A percentile compares a stretch with the other conserved stretches of the same genome.
These are phyloP conservation scores for Crepidodera aurea DNA, from an alignment of 2,888 invertebrate genomes.

Conservation along the genomic window DNA sequence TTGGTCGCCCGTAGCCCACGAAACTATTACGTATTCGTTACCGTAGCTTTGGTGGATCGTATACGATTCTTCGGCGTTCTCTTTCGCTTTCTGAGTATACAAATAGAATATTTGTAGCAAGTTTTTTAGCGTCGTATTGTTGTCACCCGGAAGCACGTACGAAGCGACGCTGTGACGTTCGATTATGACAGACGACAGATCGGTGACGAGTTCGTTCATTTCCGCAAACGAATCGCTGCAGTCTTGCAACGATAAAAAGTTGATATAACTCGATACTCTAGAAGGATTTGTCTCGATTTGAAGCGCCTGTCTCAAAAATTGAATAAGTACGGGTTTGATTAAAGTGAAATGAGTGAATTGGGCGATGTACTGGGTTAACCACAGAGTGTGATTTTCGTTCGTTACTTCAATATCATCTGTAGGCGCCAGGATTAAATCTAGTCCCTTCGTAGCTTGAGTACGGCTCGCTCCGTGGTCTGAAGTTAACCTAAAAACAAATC, in stretches of 20 bases:
- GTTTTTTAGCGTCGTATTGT: constrained; percentile 71
- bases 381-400: constrained; percentile 56
- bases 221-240: constrained; percentile 71
- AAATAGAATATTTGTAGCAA: constrained; percentile 77
- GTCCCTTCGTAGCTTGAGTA: constrained; percentile 73
- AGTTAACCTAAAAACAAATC: constrained; percentile 65
- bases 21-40: constrained; percentile 79
- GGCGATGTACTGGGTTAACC: constrained; percentile 73
- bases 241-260: constrained; percentile 82
- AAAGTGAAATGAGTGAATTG: constrained; percentile 80
- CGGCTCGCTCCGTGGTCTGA: constrained; percentile 82
- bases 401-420: constrained; percentile 59
- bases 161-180: constrained; percentile 88
- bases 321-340: constrained; percentile 73
- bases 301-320: constrained; percentile 83
- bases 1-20: constrained; percentile 79
- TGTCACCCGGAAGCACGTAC: constrained; percentile 66
- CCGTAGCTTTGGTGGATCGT: constrained; percentile 62
- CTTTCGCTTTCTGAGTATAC: constrained; percentile 76
- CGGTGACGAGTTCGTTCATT: constrained; percentile 74
- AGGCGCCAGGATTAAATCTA: constrained; percentile 56
- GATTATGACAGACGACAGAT: constrained; percentile 90
- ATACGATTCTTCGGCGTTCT: constrained; percentile 69
- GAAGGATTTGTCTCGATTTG: constrained; percentile 89
- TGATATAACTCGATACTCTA: constrained; percentile 83